A percentile compares a stretch with the other conserved stretches of the same genome.
phyloP scores from a whole-genome alignment of 2,113 vertebrate species.

The Sardina pilchardus region DNA sequence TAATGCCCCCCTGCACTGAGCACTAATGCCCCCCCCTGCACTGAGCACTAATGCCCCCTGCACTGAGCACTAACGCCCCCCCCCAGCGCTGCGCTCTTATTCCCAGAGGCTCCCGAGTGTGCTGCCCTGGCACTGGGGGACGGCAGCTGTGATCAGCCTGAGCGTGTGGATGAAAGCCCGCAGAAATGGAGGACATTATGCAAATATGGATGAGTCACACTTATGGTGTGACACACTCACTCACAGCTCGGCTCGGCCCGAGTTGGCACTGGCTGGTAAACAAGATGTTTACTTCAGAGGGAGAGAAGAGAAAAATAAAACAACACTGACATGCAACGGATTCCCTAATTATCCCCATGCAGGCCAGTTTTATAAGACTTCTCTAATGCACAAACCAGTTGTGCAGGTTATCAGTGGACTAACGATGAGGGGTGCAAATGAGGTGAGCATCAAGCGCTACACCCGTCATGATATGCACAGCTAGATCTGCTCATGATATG shows the following conservation, averaged over 20 bases:
- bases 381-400: neutral
- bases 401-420: neutral
- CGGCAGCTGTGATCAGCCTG: neutral
- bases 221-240: constrained; percentile 29
- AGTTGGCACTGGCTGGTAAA: constrained; percentile 45
- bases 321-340: neutral
- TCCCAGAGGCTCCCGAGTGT: neutral
- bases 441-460: too few relatives aligned
- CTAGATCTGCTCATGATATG: too few relatives aligned
- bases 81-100: neutral
- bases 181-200: constrained; percentile 40
- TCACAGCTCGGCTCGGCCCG: constrained; percentile 31
- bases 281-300: constrained; percentile 57
- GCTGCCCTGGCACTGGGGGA: neutral
- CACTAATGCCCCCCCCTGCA: too few relatives aligned
- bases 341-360: neutral
- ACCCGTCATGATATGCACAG: too few relatives aligned
- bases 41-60: too few relatives aligned
- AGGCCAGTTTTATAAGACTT: neutral
- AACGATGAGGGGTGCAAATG: neutral
- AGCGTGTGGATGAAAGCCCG: constrained; percentile 4
- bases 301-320: constrained; percentile 23
- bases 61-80: too few relatives aligned
- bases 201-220: constrained; percentile 57
- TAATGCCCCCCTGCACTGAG: too few relatives aligned